Percentiles rank a stretch among this genome's conserved stretches.
These are phyloP conservation scores for Uromys caudimaculatus DNA, from an alignment of 2,797 vertebrate species.

Conservation along the genomic window DNA sequence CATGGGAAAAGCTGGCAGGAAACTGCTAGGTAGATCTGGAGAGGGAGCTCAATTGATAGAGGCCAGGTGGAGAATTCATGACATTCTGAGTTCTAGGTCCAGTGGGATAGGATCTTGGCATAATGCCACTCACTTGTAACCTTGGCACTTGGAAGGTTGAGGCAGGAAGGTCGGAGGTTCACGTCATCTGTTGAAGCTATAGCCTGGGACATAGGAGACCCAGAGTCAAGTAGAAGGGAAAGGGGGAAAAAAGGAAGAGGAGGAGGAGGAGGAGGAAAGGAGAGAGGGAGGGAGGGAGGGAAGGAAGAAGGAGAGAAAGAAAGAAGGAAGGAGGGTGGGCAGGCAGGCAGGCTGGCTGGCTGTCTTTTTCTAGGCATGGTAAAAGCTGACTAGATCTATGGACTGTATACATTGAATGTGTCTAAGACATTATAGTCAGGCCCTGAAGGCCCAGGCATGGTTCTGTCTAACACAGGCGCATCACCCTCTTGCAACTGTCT, in stretches of 20 bases:
- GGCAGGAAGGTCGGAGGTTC: not conserved
- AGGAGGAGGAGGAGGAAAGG: fast-evolving
- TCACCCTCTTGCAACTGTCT: not conserved
- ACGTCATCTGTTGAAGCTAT: not conserved
- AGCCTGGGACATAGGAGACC: not conserved
- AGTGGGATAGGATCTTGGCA: not conserved
- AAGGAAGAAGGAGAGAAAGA: fast-evolving
- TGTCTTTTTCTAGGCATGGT: not conserved
- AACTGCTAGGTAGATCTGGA: not conserved
- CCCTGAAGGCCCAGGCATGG: not conserved
- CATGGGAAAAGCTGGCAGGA: not conserved
- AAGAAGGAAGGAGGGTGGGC: fast-evolving
- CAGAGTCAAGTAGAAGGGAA: not conserved
- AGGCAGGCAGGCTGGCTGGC: not conserved
- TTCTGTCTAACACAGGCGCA: not conserved
- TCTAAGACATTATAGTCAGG: not conserved
- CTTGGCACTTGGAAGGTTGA: not conserved
- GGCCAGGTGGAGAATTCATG: not conserved
- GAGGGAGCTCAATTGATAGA: not conserved
- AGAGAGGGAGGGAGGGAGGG: too few species aligned
- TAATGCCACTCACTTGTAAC: not conserved
- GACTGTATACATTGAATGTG: not conserved
- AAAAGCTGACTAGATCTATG: not conserved
- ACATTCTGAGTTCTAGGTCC: too few species aligned
- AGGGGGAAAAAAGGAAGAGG: too few species aligned